A percentile compares a stretch with the other conserved stretches of the same genome.
Evolutionary conservation across 1,140 invertebrate genomes (phyloP).

Genomic region (Acyrthosiphon pisum): DNA sequence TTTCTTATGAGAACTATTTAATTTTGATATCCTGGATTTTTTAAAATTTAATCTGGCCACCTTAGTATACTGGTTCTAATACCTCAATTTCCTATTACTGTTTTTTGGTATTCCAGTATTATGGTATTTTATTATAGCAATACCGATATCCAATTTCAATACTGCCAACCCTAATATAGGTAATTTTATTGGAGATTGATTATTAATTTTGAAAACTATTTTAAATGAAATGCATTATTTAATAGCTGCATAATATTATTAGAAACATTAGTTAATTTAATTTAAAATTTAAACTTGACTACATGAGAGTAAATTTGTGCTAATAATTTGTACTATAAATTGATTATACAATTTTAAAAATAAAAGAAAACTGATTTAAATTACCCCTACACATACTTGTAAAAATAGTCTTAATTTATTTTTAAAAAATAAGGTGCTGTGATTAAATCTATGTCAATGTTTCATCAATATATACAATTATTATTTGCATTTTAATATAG

Average conservation of each 20-base stretch:
- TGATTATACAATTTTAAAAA: neutral
- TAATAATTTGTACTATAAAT: neutral
- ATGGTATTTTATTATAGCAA: no score
- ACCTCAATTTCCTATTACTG: no score
- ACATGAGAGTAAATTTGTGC: neutral
- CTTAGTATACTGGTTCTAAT: no score
- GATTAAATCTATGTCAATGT: neutral
- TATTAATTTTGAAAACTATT: neutral
- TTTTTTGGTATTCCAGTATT: no score
- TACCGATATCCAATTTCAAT: no score
- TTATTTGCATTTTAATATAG: neutral
- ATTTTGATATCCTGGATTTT: no score
- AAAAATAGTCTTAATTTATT: neutral
- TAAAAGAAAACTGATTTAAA: neutral
- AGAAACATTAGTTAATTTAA: neutral
- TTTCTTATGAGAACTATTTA: no score
- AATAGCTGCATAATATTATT: neutral
- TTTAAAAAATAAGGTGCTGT: neutral
- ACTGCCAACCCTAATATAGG: neutral
- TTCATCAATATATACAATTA: neutral
- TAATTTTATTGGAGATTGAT: neutral
- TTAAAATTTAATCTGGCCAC: no score
- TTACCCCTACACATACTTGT: neutral
- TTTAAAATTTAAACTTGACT: neutral
- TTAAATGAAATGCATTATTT: neutral